Conservation (phyloP, 2,797 vertebrate genomes). For the Potorous gilbertii region DNA sequence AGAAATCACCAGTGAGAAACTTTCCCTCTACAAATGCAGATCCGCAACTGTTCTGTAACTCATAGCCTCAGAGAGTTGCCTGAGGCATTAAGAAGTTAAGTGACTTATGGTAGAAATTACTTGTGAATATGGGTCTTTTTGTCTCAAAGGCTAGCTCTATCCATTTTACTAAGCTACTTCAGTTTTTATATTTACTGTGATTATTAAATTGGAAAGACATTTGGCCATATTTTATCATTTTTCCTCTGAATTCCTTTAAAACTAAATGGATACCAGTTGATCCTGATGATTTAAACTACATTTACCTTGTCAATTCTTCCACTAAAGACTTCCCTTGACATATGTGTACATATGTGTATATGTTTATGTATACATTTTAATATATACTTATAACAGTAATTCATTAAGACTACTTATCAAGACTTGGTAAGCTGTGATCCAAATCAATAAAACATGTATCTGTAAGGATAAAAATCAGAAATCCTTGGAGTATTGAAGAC, state of each 20-base stretch:
- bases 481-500: not conserved
- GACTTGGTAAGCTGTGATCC: not conserved
- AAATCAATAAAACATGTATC: not conserved
- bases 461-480: not conserved
- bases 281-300: not conserved
- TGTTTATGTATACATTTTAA: not conserved
- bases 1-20: not conserved
- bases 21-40: not conserved
- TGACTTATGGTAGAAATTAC: not conserved
- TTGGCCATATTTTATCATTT: not conserved
- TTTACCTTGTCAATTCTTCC: not conserved
- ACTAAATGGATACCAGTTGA: not conserved
- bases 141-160: not conserved
- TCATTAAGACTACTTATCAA: not conserved
- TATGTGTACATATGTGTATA: not conserved
- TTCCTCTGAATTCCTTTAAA: not conserved
- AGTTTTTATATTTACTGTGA: not conserved
- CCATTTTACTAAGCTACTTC: not conserved
- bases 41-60: not conserved
- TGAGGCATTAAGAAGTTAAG: not conserved
- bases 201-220: not conserved
- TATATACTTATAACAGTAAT: not conserved
- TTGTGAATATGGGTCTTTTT: not conserved
- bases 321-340: not conserved
- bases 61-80: not conserved